Base-by-base conservation (phyloP, 2,888 invertebrate species). In the Drosophila leonis region DNA sequence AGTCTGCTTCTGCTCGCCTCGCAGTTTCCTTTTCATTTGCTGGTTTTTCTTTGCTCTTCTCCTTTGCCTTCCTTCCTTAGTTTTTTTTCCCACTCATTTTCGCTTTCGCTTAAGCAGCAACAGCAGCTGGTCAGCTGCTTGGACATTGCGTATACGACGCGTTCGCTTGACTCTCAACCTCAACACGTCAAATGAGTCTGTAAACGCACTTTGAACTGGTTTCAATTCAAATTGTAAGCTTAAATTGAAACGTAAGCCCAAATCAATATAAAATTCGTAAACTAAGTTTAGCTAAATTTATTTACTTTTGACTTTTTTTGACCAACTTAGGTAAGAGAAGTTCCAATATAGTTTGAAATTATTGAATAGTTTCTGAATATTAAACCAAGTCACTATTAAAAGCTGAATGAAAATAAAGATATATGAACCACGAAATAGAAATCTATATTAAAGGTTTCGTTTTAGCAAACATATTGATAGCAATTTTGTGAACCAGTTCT, bases 81-180 rank as follows among this genome's bases (percentile, higher is more conserved):
- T 42, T 24, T 29, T 48, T 27, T 7, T 15, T 29, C 10, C 10
- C 15, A 3, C 27, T 46, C n/a, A 48, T 48, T 48, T 48, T 48
- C 48, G 29, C 41, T 37, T 37, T 62, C 42, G 29, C 35, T 35
- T 9, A 24, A 10, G 29, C 29, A 29, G 15, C 41, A 5, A 3
- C 41, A 18, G 8, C 18, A 69, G 66, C 65, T 57, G 57, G 68
- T 51, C 51, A 66, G 39, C 61, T 44, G 56, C 52, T 42, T 41
- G 49, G 18, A 27, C 20, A 59, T 74, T 60, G 67, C 72, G 67
- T 59, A 74, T 74, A 74, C 73, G 73, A 33, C 49, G 18, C 29
- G 20, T 62, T 29, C 27, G 41, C 18, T 52, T 6, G 24, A 37
- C 48, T 7, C 18, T 20, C 27, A 33, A 35, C 13, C 18, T 20